Conservation (phyloP, 2,888 invertebrate genomes). For the Andrena chrysosceles region DNA sequence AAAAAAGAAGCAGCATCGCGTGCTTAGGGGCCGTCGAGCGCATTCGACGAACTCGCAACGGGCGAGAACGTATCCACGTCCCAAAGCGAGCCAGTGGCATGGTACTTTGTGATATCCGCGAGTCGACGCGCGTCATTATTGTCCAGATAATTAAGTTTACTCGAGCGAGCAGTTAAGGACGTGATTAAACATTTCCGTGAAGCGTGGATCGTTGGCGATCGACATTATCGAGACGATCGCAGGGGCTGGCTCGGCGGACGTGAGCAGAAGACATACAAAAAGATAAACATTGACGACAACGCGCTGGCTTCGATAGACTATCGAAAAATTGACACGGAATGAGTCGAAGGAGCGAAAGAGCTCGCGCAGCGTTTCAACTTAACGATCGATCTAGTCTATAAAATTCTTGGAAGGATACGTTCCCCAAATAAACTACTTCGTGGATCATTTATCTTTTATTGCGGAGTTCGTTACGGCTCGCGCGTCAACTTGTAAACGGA, state of each 20-base stretch:
- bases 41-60: constrained; percentile 9
- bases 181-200: constrained; percentile 34
- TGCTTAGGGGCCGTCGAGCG: constrained; percentile 17
- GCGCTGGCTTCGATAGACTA: neutral
- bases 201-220: neutral
- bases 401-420: constrained; percentile 50
- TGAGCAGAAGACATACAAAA: too few relatives aligned
- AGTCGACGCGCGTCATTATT: constrained; percentile 15
- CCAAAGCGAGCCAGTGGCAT: neutral
- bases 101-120: constrained; percentile 9
- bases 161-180: neutral
- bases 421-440: constrained; percentile 57
- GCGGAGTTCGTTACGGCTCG: constrained; percentile 25
- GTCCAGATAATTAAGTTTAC: constrained; percentile 31
- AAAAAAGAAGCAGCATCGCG: constrained; percentile 32
- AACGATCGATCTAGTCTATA: constrained; percentile 47
- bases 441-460: constrained; percentile 53
- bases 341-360: neutral
- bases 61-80: neutral
- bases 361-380: constrained; percentile 9
- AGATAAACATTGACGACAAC: neutral
- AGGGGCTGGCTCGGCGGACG: too few relatives aligned
- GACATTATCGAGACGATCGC: too few relatives aligned
- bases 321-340: neutral
- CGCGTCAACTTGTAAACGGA: constrained; percentile 20